phyloP scores from a whole-genome alignment of 2,113 vertebrate species.

The Psammodynastes pulverulentus region DNA sequence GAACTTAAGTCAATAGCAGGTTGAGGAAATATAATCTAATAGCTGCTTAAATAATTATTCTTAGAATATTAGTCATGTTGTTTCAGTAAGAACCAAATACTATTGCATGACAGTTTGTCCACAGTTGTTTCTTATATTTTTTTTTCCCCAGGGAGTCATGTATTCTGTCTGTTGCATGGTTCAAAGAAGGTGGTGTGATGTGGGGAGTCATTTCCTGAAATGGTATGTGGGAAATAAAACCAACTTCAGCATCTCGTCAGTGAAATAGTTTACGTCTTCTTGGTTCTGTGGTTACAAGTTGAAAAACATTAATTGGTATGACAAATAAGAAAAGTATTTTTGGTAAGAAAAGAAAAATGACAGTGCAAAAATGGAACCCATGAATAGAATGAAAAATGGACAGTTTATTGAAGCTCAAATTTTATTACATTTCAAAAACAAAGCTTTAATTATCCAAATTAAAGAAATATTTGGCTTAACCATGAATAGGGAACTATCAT shows the following conservation, averaged over 20 bases:
- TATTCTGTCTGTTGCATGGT: neutral
- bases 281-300: neutral
- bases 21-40: constrained; percentile 4
- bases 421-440: neutral
- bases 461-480: neutral
- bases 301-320: neutral
- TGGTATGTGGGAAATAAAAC: constrained; percentile 40
- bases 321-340: neutral
- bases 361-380: neutral
- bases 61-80: neutral
- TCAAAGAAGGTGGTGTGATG: neutral
- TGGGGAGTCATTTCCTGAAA: constrained; percentile 50
- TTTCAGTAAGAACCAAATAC: neutral
- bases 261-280: neutral
- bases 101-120: neutral
- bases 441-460: neutral
- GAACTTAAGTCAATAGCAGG: neutral
- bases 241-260: neutral
- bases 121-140: neutral
- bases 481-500: neutral
- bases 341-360: neutral
- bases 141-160: constrained; percentile 31
- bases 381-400: neutral
- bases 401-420: neutral
- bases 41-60: neutral